Base-by-base conservation (phyloP, 2,888 invertebrate genomes). In the Nomada ruficornis region DNA sequence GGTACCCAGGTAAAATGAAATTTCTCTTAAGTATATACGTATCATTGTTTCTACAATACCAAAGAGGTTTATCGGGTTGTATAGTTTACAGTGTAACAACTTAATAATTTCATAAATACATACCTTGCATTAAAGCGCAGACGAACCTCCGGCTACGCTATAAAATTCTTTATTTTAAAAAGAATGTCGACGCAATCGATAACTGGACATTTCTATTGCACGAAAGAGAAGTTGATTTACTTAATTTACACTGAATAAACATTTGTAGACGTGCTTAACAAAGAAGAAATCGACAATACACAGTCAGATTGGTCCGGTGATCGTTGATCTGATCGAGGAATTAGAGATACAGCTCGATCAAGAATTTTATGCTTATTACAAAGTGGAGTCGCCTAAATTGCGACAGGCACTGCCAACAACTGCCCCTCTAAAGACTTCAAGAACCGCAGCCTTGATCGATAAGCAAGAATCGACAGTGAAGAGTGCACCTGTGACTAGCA, bases 241-340 rank as follows among this genome's bases (percentile, higher is more conserved):
- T 26, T 26, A 18, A 18, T 20, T 10, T 23, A 13, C 11, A 59
- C 29, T 23, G 9, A 29, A 11, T 26, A 59, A 44, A 57, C 57
- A 70, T 59, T 60, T 29, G 20, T 60, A 91, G 89, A 88, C 89
- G 5, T 90, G 89, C 68, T 68, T 90, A 52, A 89, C 92, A 20
- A 93, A 93, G 68, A 90, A 93, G 63, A 88, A 93, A 68, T 84
- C 91, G 0, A 47, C 76, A 2, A 69, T 82, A 5, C 88, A 88
- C 50, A 94, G 94, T 89, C 96, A 96, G 86, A 95, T 94, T 57
- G 96, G 96, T 18, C 96, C 96, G 0, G 95, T 96, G 18, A 96
- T 96, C 83, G 96, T 96, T 47, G 96, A 96, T 88, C 94, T 96
- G 80, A 95, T 96, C 67, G 95, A 96, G 50, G 96, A 96, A 94